phyloP scores from a whole-genome alignment of 2,113 vertebrate species.

The Candoia aspera region DNA sequence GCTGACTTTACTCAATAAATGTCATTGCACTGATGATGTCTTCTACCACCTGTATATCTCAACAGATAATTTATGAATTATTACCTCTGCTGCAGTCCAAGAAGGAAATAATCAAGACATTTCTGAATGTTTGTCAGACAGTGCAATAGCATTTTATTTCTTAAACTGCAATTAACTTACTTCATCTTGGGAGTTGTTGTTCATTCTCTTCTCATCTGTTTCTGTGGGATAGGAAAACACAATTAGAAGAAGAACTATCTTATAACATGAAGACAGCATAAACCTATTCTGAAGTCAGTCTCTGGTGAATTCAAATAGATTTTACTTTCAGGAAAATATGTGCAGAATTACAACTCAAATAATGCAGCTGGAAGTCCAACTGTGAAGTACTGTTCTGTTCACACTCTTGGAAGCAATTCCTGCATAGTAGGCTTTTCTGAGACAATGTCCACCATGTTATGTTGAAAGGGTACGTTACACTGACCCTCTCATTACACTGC shows the following conservation, averaged over 20 bases:
- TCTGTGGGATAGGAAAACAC: slow-evolving; percentile 68
- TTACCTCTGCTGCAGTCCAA: not conserved
- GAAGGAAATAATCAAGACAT: rapidly evolving
- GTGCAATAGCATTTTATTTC: not conserved
- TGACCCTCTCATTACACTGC: not conserved
- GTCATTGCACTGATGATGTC: not conserved
- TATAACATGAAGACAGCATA: not conserved
- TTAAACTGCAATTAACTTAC: slow-evolving; percentile 68
- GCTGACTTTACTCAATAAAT: not conserved
- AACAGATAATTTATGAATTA: not conserved
- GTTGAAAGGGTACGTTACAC: not conserved
- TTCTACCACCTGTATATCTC: too few species aligned
- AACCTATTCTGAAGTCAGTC: too few species aligned
- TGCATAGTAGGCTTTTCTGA: not conserved
- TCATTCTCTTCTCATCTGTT: slow-evolving; percentile 82
- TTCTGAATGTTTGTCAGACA: slow-evolving; percentile 13
- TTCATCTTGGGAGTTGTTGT: slow-evolving; percentile 75
- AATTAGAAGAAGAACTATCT: slow-evolving; percentile 29
- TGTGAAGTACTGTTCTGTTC: not conserved
- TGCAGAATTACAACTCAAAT: not conserved
- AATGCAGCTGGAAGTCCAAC: not conserved
- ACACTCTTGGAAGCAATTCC: not conserved
- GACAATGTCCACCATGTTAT: not conserved
- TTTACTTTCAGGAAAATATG: not conserved
- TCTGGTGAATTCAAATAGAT: not conserved